These are phyloP conservation scores for Nyctereutes procyonoides DNA, from an alignment of 2,113 vertebrate species.

Conservation along the genomic window DNA sequence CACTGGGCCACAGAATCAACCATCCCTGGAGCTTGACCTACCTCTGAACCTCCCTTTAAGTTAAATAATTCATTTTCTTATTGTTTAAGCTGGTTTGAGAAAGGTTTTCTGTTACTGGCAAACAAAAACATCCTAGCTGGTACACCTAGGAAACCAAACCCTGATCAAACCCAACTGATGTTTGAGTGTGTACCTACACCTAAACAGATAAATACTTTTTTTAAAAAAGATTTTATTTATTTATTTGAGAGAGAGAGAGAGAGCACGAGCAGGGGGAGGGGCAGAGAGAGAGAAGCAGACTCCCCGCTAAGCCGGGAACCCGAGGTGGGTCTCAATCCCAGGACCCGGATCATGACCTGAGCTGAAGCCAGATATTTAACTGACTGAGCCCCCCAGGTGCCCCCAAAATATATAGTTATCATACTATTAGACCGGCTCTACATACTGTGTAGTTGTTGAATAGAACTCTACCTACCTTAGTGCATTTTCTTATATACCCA, in stretches of 20 bases:
- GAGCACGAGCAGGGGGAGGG: not conserved
- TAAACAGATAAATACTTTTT: not conserved
- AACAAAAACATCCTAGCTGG: not conserved
- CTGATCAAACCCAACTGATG: not conserved
- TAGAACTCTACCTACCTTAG: not conserved
- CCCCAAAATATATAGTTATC: not conserved
- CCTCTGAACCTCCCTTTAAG: not conserved
- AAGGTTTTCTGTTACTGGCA: slow-evolving; percentile 57
- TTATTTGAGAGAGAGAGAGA: not conserved
- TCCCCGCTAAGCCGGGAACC: not conserved
- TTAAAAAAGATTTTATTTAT: not conserved
- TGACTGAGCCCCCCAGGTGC: not conserved
- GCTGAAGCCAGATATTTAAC: not conserved
- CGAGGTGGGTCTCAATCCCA: not conserved
- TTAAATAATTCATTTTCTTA: slow-evolving; percentile 59
- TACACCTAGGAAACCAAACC: not conserved
- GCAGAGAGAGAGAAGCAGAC: not conserved
- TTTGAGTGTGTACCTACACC: not conserved
- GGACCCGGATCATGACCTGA: not conserved
- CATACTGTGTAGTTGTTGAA: not conserved
- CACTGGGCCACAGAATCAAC: not conserved
- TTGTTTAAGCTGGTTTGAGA: not conserved
- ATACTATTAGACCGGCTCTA: not conserved
- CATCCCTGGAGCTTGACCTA: not conserved
- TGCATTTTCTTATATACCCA: not conserved